Evolutionary conservation across 2,888 invertebrate species (phyloP), one percentile per base, ranked within the genome.

Genomic region (Pseudanteris insignis): DNA sequence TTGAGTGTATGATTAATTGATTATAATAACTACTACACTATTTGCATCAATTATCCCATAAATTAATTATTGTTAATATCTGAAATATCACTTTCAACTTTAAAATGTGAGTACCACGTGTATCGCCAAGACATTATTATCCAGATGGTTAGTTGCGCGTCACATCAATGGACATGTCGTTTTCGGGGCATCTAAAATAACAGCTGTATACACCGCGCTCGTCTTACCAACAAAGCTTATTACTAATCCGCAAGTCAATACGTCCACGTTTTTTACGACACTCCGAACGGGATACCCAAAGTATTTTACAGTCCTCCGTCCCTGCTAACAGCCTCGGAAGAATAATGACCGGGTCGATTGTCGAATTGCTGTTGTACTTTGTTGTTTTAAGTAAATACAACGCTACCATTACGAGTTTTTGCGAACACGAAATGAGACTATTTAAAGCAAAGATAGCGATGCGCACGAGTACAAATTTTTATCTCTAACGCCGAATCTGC

Each of bases 221-320:
- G 32, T 61, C 54, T 61, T 61, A 61, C 53, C 28, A 13, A 32
- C 12, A 7, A 18, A 46, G 54, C 61, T 54, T 61, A 50, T 50
- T 34, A 37, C 44, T 61, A 61, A 61, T 61, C 61, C 61, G 6
- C 50, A 44, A 54, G 61, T 61, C 61, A 55, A 61, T 61, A 61
- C 34, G 53, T 30, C 8, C n/a, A n/a, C n/a, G n/a, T n/a, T n/a
- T n/a, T n/a, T n/a, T n/a, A n/a, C n/a, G n/a, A n/a, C 8, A 18
- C n/a, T 1, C 2, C 4, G 5, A n/a, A 8, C 7, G 40, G 34
- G 51, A 40, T 34, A n/a, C n/a, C n/a, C n/a, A n/a, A n/a, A n/a
- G n/a, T n/a, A n/a, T n/a, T n/a, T n/a, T n/a, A n/a, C n/a, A n/a
- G n/a, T n/a, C n/a, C n/a, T n/a, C n/a, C n/a, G n/a, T n/a, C n/a